A percentile compares a stretch with the other conserved stretches of the same genome.
Conservation (phyloP, 2,888 invertebrate genomes). For the Panzeria rudis region DNA sequence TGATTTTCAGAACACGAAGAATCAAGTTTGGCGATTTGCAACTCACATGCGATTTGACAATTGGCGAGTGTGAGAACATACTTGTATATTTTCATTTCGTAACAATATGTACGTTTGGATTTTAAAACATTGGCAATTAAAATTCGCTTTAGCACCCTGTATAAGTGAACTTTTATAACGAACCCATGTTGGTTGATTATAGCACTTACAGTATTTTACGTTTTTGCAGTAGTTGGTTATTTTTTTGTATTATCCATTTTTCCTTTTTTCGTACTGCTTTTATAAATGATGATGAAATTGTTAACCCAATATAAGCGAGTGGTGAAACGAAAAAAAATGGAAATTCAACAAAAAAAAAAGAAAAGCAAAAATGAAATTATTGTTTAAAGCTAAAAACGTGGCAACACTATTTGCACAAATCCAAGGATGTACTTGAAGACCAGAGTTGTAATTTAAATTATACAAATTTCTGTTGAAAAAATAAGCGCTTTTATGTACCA, state of each 20-base stretch:
- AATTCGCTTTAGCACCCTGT: constrained; percentile 46
- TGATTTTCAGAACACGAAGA: no score
- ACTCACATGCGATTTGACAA: no score
- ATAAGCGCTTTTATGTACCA: background rate
- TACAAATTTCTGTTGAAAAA: constrained; percentile 30
- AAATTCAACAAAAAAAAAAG: constrained; percentile 39
- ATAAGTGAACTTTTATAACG: constrained; percentile 56
- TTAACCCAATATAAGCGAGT: constrained; percentile 69
- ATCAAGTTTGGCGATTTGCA: no score
- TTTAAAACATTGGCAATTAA: background rate
- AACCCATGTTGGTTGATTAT: constrained; percentile 68
- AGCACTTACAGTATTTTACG: constrained; percentile 64
- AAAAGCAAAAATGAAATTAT: background rate
- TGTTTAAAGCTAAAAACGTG: constrained; percentile 65
- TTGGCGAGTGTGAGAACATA: no score
- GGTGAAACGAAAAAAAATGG: constrained; percentile 38
- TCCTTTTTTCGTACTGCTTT: constrained; percentile 44
- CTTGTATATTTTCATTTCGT: no score
- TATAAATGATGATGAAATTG: constrained; percentile 69
- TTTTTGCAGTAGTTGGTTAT: constrained; percentile 59
- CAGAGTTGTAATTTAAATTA: constrained; percentile 69
- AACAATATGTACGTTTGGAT: no score
- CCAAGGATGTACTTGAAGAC: constrained; percentile 68
- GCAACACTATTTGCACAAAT: constrained; percentile 68
- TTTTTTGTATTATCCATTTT: constrained; percentile 41